Evolutionary conservation across 1,140 invertebrate genomes (phyloP).

Genomic region (Bombus superbus): DNA sequence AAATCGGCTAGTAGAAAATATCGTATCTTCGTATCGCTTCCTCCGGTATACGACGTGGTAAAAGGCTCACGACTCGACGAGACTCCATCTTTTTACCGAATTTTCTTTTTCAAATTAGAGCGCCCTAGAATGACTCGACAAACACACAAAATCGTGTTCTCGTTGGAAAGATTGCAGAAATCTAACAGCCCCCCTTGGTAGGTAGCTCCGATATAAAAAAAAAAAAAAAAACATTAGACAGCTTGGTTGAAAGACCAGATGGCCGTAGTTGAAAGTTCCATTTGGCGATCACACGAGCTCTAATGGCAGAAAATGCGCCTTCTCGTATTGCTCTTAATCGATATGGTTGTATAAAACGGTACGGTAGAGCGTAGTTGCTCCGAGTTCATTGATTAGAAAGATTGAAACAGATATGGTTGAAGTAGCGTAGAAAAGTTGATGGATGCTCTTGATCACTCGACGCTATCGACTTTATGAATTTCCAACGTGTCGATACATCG

Average conservation of each 20-base stretch:
- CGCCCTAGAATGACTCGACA: background rate
- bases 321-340: conserved; percentile 7
- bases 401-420: background rate
- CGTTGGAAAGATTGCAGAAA: background rate
- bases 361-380: background rate
- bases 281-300: conserved; percentile 44
- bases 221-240: conserved; percentile 36
- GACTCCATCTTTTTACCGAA: background rate
- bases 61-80: conserved; percentile 20
- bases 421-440: background rate
- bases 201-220: conserved; percentile 55
- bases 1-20: conserved; percentile 63
- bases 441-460: background rate
- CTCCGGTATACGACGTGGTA: background rate
- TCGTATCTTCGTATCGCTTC: conserved; percentile 24
- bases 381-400: background rate
- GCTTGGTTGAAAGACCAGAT: background rate
- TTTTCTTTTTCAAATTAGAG: no score
- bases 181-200: background rate
- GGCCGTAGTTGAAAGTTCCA: conserved; percentile 51
- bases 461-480: background rate
- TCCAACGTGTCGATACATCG: background rate
- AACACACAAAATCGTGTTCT: background rate
- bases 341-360: conserved; percentile 34
- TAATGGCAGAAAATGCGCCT: background rate